Evolutionary conservation across 2,113 vertebrate genomes (phyloP).

Genomic region (Vombatus ursinus): DNA sequence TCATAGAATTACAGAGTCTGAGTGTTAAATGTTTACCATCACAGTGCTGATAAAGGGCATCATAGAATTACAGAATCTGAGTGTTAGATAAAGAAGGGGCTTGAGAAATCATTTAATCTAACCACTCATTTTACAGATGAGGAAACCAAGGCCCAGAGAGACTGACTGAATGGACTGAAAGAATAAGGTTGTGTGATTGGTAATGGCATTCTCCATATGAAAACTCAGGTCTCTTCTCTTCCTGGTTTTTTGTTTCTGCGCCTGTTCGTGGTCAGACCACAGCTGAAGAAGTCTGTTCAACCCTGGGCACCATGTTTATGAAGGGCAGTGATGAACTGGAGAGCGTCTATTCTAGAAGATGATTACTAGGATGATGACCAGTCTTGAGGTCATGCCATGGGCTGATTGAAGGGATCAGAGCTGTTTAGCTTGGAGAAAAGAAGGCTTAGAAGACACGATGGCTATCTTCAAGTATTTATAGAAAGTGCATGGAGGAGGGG

Average conservation of each 20-base stretch:
- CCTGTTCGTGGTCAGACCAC: neutral
- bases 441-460: neutral
- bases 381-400: neutral
- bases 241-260: neutral
- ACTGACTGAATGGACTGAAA: neutral
- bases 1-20: too few species aligned
- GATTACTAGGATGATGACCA: neutral
- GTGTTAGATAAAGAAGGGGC: neutral
- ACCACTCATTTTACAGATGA: neutral
- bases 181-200: neutral
- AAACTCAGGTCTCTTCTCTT: neutral
- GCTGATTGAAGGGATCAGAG: neutral
- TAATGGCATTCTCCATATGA: neutral
- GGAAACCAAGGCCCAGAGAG: neutral
- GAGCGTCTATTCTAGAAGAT: neutral
- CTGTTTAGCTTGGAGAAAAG: neutral
- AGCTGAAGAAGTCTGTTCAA: neutral
- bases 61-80: too few species aligned
- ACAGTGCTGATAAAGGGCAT: too few species aligned
- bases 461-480: neutral
- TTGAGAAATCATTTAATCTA: neutral
- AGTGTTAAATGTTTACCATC: too few species aligned
- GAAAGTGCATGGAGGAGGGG: neutral
- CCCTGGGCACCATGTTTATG: neutral
- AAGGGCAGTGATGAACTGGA: neutral